Conservation (phyloP, 2,888 invertebrate genomes). For the Itoplectis maculator region DNA sequence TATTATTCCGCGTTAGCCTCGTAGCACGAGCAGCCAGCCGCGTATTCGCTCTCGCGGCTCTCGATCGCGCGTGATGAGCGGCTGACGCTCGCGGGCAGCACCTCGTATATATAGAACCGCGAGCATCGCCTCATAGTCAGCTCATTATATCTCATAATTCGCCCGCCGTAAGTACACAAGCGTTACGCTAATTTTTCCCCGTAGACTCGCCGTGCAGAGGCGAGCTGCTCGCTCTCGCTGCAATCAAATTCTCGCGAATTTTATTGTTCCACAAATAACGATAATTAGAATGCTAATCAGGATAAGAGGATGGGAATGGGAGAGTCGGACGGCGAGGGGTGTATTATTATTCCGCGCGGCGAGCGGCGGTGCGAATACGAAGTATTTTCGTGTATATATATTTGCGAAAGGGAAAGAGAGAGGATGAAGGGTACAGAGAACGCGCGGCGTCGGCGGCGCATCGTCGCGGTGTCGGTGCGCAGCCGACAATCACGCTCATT, state of each 20-base stretch:
- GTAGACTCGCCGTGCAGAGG: no score
- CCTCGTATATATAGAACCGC: no score
- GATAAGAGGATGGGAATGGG: slow-evolving; percentile 33
- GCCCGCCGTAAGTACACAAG: neutral
- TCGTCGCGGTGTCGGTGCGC: neutral
- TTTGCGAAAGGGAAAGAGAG: slow-evolving; percentile 26
- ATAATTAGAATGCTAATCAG: slow-evolving; percentile 39
- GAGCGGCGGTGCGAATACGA: slow-evolving; percentile 1
- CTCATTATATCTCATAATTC: slow-evolving; percentile 49
- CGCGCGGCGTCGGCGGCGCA: slow-evolving; percentile 37
- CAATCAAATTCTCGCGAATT: slow-evolving; percentile 24
- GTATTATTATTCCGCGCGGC: slow-evolving; percentile 1
- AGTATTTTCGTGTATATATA: slow-evolving; percentile 14
- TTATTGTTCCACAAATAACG: slow-evolving; percentile 37
- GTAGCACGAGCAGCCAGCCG: slow-evolving; percentile 24
- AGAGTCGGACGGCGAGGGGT: slow-evolving; percentile 4
- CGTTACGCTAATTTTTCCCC: slow-evolving; percentile 13
- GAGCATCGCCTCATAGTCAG: no score
- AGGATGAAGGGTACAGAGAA: slow-evolving; percentile 19
- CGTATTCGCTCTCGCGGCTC: neutral
- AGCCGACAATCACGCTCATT: slow-evolving; percentile 80
- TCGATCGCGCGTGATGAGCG: slow-evolving; percentile 39
- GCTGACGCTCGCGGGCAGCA: slow-evolving; percentile 52
- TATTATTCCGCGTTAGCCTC: slow-evolving; percentile 49
- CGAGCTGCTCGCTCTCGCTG: slow-evolving; percentile 1